Base-by-base conservation (phyloP, 2,888 invertebrate species). In the Rugalucina vietnamica region DNA sequence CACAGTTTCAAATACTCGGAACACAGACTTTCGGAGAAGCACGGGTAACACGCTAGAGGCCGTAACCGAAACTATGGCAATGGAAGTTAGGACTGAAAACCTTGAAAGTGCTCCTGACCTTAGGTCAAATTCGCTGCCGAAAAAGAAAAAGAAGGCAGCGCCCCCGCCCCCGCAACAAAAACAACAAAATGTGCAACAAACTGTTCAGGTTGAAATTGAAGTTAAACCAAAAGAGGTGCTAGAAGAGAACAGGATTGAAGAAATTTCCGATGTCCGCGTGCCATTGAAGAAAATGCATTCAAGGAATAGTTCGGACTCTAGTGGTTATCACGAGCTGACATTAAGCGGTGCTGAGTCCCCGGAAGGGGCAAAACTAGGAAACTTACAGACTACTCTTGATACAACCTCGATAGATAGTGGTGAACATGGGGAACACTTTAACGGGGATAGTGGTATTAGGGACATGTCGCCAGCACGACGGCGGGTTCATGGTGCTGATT, bases 241-340 rank as follows among this genome's bases (percentile, higher is more conserved):
- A 32, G 60, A 79, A n/a, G 72, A 79, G 37, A 76, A 72, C 21
- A 76, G 72, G 57, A 79, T 85, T 57, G 85, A 79, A 27, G 80
- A 82, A 34, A 65, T 84, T 50, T 71, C 84, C 10, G 87, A 89
- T 60, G 85, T 81, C 82, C 89, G 85, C 80, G 82, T 86, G 81
- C 89, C 76, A 76, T 94, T 88, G 93, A 92, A 93, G 57, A 90
- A 90, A 88, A 84, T 87, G 60, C 97, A 97, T 95, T 97, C 97
- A 60, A 95, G 97, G 86, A 97, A 97, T 92, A 97, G 97, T 94
- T 97, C 97, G 86, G 97, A 97, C 93, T 97, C 97, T 90, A 97
- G 96, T 81, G 97, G 97, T 0, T 97, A 97, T 93, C 97, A 97
- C 93, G 97, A 97, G 93, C 96, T 97, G 0, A 97, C 97, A 10